These are phyloP conservation scores for Drosophila imparisetae DNA, from an alignment of 2,888 invertebrate species.

Conservation along the genomic window DNA sequence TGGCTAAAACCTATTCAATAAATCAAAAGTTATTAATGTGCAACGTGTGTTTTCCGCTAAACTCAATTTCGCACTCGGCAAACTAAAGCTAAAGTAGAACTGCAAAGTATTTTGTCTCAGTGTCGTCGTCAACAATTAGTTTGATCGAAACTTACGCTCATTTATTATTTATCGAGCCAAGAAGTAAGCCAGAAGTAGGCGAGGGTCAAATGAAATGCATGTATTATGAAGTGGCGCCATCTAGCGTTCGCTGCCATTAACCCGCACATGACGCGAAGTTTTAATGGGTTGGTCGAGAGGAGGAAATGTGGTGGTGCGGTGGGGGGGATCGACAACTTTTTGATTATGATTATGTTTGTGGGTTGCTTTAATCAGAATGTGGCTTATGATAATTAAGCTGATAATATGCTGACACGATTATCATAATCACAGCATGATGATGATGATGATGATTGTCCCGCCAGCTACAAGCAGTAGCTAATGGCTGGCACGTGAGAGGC, in stretches of 20 bases:
- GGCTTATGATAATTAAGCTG: slow-evolving; percentile 58
- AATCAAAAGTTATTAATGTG: slow-evolving; percentile 76
- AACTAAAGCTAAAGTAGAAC: slow-evolving; percentile 19
- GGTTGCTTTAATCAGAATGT: slow-evolving; percentile 49
- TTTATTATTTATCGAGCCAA: slow-evolving; percentile 45
- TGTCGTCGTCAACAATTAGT: slow-evolving; percentile 64
- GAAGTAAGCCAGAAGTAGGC: slow-evolving; percentile 30
- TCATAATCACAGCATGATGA: slow-evolving; percentile 30
- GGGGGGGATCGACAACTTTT: slow-evolving; percentile 49
- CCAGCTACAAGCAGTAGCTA: background rate
- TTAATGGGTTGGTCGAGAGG: background rate
- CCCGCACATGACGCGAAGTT: slow-evolving; percentile 21
- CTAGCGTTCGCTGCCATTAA: slow-evolving; percentile 43
- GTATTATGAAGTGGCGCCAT: slow-evolving; percentile 58
- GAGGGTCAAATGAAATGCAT: slow-evolving; percentile 47
- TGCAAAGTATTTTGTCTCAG: slow-evolving; percentile 18
- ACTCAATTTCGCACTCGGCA: slow-evolving; percentile 44
- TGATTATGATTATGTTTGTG: slow-evolving; percentile 59
- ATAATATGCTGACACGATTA: slow-evolving; percentile 50
- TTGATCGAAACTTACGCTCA: slow-evolving; percentile 55
- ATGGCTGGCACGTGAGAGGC: background rate
- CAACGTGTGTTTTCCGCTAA: slow-evolving; percentile 61
- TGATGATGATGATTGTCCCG: slow-evolving; percentile 4
- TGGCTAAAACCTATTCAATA: slow-evolving; percentile 38
- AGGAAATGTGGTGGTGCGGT: background rate